Conservation (phyloP, 1,140 invertebrate genomes). For the Rhagoletis pomonella region DNA sequence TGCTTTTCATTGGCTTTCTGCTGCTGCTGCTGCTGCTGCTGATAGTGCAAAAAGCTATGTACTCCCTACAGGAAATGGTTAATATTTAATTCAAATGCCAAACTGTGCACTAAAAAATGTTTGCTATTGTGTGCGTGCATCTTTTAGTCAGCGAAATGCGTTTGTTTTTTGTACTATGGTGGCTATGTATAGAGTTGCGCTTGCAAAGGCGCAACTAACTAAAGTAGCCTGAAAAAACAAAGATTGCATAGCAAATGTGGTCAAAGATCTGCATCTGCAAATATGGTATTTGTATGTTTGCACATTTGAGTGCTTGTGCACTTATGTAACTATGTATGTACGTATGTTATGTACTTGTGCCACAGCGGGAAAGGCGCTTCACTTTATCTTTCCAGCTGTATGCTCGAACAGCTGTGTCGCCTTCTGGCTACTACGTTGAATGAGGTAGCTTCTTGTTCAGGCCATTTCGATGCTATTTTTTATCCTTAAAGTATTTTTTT, state of each 20-base stretch:
- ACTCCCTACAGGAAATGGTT: constrained; percentile 39
- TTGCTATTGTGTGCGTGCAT: neutral
- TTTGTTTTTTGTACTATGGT: too few relatives aligned
- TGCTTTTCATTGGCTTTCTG: neutral
- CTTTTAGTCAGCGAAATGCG: too few relatives aligned
- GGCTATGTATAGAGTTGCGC: neutral
- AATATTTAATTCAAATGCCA: constrained; percentile 50
- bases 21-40: neutral
- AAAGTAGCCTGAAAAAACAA: neutral
- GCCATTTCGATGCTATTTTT: neutral
- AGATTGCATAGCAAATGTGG: neutral
- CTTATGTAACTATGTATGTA: neutral
- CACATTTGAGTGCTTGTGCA: neutral
- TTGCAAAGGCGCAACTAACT: neutral
- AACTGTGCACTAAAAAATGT: neutral
- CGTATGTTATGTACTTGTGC: neutral
- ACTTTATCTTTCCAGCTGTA: constrained; percentile 30
- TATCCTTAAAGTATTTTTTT: neutral
- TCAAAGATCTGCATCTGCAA: constrained; percentile 1
- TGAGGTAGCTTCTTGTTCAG: neutral
- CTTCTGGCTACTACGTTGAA: neutral
- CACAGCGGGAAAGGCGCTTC: neutral
- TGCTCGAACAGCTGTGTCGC: neutral
- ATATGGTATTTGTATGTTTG: neutral
- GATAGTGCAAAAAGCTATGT: constrained; percentile 4